A percentile compares a stretch with the other conserved stretches of the same genome.
These are phyloP conservation scores for Leptinotarsa undecemlineata DNA, from an alignment of 1,140 invertebrate species.

Conservation along the genomic window DNA sequence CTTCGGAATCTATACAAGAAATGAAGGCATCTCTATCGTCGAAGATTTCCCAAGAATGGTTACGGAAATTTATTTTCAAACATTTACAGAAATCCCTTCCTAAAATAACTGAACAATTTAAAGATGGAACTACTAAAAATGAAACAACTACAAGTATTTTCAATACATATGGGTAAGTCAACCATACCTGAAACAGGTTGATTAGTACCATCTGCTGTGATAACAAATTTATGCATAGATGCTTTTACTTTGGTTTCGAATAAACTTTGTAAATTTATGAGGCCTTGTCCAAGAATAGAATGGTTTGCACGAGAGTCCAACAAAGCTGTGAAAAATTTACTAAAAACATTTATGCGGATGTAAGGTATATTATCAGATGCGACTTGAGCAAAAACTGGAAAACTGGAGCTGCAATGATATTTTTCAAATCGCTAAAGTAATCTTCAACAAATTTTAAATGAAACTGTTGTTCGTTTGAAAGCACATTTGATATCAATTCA, in stretches of 20 bases:
- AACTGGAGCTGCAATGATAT: neutral
- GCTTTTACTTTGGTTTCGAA: neutral
- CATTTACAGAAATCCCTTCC: conserved; percentile 11
- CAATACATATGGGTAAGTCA: neutral
- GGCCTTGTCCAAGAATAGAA: neutral
- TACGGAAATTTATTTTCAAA: neutral
- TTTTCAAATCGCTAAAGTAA: neutral
- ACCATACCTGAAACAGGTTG: neutral
- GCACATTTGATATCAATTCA: neutral
- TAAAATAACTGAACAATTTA: conserved; percentile 1
- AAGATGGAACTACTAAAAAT: conserved; percentile 11
- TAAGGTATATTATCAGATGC: neutral
- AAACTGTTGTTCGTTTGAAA: neutral
- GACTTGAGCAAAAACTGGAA: neutral
- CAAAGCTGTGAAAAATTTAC: neutral
- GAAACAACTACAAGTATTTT: conserved; percentile 4
- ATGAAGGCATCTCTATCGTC: neutral
- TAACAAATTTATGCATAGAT: neutral
- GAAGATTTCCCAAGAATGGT: neutral
- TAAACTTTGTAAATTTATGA: conserved; percentile 12
- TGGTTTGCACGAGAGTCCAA: neutral
- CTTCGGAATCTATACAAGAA: too few species aligned
- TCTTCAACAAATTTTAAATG: neutral
- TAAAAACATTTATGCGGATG: neutral
- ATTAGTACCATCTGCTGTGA: neutral